phyloP scores from a whole-genome alignment of 30 jellyfish, hydroid and myxozoan genomes.

The Nemopilema nomurai region DNA sequence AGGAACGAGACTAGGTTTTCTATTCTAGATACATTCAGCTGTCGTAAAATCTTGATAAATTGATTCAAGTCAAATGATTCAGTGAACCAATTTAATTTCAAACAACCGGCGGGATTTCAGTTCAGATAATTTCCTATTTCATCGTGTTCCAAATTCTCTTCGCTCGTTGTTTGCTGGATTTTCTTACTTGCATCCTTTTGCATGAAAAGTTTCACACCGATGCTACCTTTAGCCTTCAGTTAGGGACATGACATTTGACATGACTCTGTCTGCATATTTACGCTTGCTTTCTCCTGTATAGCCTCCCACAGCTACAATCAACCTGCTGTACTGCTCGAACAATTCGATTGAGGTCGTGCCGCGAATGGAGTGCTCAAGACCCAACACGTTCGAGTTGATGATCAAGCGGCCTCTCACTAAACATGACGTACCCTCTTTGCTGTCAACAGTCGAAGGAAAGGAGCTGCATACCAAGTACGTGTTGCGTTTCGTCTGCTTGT shows the following conservation, averaged over 20 bases:
- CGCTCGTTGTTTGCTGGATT: not conserved
- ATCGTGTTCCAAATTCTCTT: not conserved
- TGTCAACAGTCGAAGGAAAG: slow-evolving; percentile 86
- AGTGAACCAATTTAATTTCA: too few relatives aligned
- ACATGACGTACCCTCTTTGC: slow-evolving; percentile 72
- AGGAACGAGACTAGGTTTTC: too few relatives aligned
- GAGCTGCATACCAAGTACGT: slow-evolving; percentile 74
- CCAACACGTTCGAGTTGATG: slow-evolving; percentile 92
- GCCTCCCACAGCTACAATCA: slow-evolving; percentile 94
- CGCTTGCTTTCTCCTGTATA: slow-evolving; percentile 4
- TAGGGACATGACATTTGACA: too few relatives aligned
- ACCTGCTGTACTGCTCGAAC: slow-evolving; percentile 67
- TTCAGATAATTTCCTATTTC: too few relatives aligned
- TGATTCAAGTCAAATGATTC: too few relatives aligned
- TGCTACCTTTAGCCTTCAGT: too few relatives aligned
- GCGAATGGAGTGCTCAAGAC: slow-evolving; percentile 98
- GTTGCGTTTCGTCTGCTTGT: too few relatives aligned
- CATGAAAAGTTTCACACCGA: too few relatives aligned
- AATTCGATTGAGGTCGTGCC: slow-evolving; percentile 77
- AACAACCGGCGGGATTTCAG: too few relatives aligned
- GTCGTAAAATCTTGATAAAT: too few relatives aligned
- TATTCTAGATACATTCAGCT: too few relatives aligned
- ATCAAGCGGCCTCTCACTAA: slow-evolving; percentile 57
- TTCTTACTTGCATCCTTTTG: not conserved
- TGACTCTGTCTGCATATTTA: too few relatives aligned